Evolutionary conservation across 64 coral and sea anemone species (phyloP).

Genomic region (Pocillopora damicornis): DNA sequence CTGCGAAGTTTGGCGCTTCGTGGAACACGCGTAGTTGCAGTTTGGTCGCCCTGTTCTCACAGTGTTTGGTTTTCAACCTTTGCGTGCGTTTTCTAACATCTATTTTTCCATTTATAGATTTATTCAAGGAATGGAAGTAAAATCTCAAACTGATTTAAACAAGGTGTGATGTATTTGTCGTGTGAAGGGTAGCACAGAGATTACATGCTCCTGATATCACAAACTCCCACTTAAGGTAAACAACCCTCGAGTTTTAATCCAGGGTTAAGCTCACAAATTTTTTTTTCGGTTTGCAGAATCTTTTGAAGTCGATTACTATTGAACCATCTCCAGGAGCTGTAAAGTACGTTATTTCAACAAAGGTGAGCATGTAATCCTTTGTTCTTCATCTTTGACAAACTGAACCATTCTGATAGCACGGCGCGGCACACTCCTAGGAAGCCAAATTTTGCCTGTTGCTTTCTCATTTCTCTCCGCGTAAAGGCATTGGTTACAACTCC

Average conservation of each 20-base stretch:
- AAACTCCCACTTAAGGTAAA: too few relatives aligned
- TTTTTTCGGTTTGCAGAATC: neutral
- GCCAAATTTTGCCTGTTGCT: neutral
- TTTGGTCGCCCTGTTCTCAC: neutral
- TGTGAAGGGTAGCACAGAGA: neutral
- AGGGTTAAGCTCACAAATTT: neutral
- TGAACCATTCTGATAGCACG: neutral
- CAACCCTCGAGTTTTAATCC: too few relatives aligned
- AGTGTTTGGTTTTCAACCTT: neutral
- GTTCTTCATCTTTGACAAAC: neutral
- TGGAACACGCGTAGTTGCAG: too few relatives aligned
- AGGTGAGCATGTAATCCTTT: neutral
- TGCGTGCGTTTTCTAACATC: neutral
- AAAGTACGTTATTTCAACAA: constrained; percentile 34
- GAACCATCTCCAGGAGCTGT: constrained; percentile 15
- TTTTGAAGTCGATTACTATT: constrained; percentile 8
- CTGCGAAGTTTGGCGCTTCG: too few relatives aligned
- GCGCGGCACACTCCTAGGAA: neutral
- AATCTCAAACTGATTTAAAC: neutral
- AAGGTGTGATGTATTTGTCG: constrained; percentile 7
- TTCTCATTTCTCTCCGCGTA: too few relatives aligned
- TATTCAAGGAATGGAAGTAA: constrained; percentile 4
- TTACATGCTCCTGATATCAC: neutral
- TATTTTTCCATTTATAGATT: neutral
- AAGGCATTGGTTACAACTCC: too few relatives aligned